These are phyloP conservation scores for Anableps anableps DNA, from an alignment of 2,797 vertebrate species.

Conservation along the genomic window DNA sequence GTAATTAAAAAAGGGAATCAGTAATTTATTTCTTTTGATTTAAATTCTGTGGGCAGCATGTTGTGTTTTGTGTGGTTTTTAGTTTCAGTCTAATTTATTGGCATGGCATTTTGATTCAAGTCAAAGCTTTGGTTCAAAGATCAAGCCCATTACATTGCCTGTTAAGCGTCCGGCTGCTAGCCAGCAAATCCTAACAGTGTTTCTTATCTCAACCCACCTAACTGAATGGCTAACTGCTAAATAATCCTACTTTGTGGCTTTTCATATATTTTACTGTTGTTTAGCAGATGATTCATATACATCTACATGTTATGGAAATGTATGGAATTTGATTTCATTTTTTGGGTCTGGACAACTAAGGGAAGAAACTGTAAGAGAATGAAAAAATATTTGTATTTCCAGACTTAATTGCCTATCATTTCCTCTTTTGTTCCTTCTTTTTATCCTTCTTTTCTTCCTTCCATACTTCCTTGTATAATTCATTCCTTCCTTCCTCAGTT, in stretches of 20 bases:
- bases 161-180: constrained; percentile 54
- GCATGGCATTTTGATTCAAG: constrained; percentile 44
- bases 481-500: not conserved
- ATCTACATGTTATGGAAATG: not conserved
- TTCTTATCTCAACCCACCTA: constrained; percentile 39
- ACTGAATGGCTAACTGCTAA: constrained; percentile 15
- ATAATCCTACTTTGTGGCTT: constrained; percentile 14
- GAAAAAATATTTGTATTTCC: not conserved
- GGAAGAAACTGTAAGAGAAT: not conserved
- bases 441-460: not conserved
- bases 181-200: constrained; percentile 50
- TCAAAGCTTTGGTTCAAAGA: constrained; percentile 55
- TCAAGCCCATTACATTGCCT: constrained; percentile 63
- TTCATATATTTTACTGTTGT: constrained; percentile 21
- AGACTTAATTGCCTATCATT: not conserved
- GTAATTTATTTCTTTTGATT: constrained; percentile 17
- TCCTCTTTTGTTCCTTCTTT: not conserved
- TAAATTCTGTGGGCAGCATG: constrained; percentile 31
- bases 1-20: constrained; percentile 19
- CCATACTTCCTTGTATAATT: not conserved
- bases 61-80: constrained; percentile 34
- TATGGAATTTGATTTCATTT: not conserved
- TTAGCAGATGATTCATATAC: not conserved
- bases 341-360: not conserved
- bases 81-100: constrained; percentile 53